These are phyloP conservation scores for Phycodurus eques DNA, from an alignment of 2,113 vertebrate genomes.

Conservation along the genomic window DNA sequence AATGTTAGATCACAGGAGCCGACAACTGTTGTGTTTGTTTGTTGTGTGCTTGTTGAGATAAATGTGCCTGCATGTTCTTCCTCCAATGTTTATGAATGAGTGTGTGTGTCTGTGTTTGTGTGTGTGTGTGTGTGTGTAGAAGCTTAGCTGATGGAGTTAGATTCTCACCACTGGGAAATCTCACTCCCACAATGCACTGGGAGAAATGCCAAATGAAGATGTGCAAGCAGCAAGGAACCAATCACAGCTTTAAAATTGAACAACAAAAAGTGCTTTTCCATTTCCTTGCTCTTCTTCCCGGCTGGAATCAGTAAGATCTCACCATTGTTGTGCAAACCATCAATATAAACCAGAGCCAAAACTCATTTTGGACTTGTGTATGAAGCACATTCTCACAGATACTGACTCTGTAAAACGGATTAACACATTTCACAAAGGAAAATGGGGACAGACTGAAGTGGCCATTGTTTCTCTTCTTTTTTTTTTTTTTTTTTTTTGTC, in stretches of 20 bases:
- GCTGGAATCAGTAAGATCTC: slow-evolving; percentile 5
- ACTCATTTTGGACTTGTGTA: slow-evolving; percentile 26
- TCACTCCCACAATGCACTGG: slow-evolving; percentile 67
- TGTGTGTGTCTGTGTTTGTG: slow-evolving; percentile 28
- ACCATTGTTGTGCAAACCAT: slow-evolving; percentile 47
- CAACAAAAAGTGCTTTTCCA: slow-evolving; percentile 29
- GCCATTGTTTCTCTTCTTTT: slow-evolving; percentile 4
- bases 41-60: slow-evolving; percentile 54
- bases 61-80: slow-evolving; percentile 52
- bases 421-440: slow-evolving; percentile 39
- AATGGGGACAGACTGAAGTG: slow-evolving; percentile 24
- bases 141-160: slow-evolving; percentile 60
- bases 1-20: slow-evolving; percentile 64
- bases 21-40: slow-evolving; percentile 52
- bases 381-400: slow-evolving; percentile 27
- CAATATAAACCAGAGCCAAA: slow-evolving; percentile 29
- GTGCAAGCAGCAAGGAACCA: slow-evolving; percentile 48
- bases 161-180: slow-evolving; percentile 65
- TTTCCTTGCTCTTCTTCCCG: slow-evolving; percentile 4
- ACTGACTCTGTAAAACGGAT: slow-evolving; percentile 45
- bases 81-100: slow-evolving; percentile 37
- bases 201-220: slow-evolving; percentile 54
- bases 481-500: slow-evolving; percentile 20
- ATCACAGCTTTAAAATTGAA: slow-evolving; percentile 42
- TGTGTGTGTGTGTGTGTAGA: slow-evolving; percentile 40